A percentile compares a stretch with the other conserved stretches of the same genome.
These are phyloP conservation scores for Ectobius pallidus DNA, from an alignment of 2,888 invertebrate genomes.

Conservation along the genomic window DNA sequence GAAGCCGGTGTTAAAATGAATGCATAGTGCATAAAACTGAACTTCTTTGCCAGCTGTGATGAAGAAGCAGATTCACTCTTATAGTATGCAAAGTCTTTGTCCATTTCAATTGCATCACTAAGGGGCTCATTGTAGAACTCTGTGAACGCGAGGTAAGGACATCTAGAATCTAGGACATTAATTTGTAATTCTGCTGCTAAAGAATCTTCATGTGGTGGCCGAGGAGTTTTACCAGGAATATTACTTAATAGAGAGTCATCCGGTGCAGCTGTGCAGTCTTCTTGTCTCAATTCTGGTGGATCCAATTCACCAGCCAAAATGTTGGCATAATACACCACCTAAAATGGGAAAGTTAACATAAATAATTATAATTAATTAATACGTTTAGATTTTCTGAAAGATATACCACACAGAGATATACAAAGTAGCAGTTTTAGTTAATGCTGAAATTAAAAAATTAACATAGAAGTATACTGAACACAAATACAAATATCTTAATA, in stretches of 20 bases:
- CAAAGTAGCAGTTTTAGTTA: too few relatives aligned
- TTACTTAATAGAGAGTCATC: slow-evolving; percentile 61
- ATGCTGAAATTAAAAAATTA: too few relatives aligned
- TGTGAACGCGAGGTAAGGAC: slow-evolving; percentile 81
- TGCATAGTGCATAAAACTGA: slow-evolving; percentile 89
- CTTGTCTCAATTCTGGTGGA: slow-evolving; percentile 62
- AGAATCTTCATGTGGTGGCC: slow-evolving; percentile 62
- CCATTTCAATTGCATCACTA: slow-evolving; percentile 93
- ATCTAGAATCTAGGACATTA: slow-evolving; percentile 79
- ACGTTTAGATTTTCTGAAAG: too few relatives aligned
- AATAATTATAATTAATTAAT: too few relatives aligned
- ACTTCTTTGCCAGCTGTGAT: slow-evolving; percentile 58
- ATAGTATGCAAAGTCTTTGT: slow-evolving; percentile 90
- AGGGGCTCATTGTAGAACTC: slow-evolving; percentile 95
- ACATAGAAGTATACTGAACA: too few relatives aligned
- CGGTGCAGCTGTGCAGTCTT: slow-evolving; percentile 52
- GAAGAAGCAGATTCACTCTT: slow-evolving; percentile 62
- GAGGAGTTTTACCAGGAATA: slow-evolving; percentile 53
- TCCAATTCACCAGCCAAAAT: slow-evolving; percentile 84
- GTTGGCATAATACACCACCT: slow-evolving; percentile 87
- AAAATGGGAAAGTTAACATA: too few relatives aligned
- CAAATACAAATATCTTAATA: too few relatives aligned
- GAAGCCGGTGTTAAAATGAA: slow-evolving; percentile 92
- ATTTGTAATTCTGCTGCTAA: slow-evolving; percentile 77
- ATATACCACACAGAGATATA: too few relatives aligned